phyloP scores from a whole-genome alignment of 2,888 invertebrate genomes.

The Napeogenes sylphis region DNA sequence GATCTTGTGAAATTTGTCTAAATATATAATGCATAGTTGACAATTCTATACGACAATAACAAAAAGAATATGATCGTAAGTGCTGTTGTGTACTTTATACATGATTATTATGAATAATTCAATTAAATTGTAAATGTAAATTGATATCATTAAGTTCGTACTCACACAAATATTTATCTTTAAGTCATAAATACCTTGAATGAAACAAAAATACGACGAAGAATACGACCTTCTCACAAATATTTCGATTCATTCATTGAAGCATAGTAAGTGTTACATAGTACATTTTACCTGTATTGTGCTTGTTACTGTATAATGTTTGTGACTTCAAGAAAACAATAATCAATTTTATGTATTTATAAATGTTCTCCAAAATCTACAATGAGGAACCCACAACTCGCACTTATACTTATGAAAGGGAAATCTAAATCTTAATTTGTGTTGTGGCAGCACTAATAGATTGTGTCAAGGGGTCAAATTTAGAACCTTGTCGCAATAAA shows the following conservation, averaged over 20 bases:
- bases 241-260: not conserved
- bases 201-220: not conserved
- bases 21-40: no score
- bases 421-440: slow-evolving; percentile 2
- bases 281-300: not conserved
- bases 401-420: slow-evolving; percentile 5
- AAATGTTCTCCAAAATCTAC: not conserved
- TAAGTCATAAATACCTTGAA: not conserved
- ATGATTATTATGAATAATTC: no score
- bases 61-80: no score
- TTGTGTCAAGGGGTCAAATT: slow-evolving; percentile 12
- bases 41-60: no score
- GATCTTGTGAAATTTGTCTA: no score
- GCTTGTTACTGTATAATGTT: not conserved
- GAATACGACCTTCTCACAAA: not conserved
- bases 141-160: no score
- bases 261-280: not conserved
- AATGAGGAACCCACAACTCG: not conserved
- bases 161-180: no score
- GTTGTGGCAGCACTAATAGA: slow-evolving; percentile 10
- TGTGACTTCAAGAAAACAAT: not conserved
- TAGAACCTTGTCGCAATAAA: slow-evolving; percentile 21
- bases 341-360: not conserved
- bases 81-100: no score
- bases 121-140: no score